Conservation (phyloP, 2,888 invertebrate species). For the Calameuta pallipes region DNA sequence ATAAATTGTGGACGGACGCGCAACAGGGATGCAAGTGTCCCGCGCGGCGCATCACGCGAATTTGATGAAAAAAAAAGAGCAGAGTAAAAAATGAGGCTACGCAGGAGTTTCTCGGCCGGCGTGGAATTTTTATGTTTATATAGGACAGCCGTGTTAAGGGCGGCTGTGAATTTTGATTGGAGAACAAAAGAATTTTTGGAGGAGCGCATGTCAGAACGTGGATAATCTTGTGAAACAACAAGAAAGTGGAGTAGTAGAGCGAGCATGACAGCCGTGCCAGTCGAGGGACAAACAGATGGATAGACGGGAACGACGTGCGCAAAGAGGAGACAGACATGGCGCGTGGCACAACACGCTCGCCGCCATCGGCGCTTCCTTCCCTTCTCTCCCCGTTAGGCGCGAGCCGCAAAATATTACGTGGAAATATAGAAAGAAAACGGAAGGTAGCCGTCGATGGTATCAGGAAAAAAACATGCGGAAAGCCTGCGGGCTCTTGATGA, state of each 20-base stretch:
- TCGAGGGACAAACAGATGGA: constrained; percentile 25
- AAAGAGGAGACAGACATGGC: constrained; percentile 56
- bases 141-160: background rate
- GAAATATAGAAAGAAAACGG: background rate
- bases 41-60: background rate
- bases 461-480: background rate
- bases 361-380: constrained; percentile 52
- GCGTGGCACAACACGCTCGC: constrained; percentile 59
- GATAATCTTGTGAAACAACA: background rate
- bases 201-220: background rate
- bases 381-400: constrained; percentile 23
- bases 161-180: background rate
- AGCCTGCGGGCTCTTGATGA: constrained; percentile 12
- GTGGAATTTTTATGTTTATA: background rate
- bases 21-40: background rate
- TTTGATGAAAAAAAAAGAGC: background rate
- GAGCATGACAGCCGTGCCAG: constrained; percentile 23
- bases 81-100: background rate
- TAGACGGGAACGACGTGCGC: constrained; percentile 49
- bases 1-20: background rate
- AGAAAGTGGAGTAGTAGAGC: constrained; percentile 53
- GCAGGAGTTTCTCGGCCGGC: background rate
- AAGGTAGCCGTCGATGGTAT: background rate
- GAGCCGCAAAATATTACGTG: background rate
- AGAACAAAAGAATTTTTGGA: background rate